These are phyloP conservation scores for Tetropium fuscum DNA, from an alignment of 2,888 invertebrate genomes.

Conservation along the genomic window DNA sequence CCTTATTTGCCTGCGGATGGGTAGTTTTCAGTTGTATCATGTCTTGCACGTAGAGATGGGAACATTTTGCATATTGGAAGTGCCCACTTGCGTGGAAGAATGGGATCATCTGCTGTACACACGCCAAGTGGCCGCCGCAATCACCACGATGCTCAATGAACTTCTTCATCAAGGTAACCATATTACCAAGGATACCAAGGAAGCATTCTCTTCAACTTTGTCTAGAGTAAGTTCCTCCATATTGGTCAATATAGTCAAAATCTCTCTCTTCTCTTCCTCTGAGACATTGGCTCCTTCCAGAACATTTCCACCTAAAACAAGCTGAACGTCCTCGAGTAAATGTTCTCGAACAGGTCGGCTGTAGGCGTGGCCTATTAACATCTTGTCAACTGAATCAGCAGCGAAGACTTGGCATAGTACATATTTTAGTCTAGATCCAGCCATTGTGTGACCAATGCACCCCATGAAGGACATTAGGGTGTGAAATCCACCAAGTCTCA, in stretches of 20 bases:
- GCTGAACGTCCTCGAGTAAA: too few relatives aligned
- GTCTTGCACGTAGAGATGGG: slow-evolving; percentile 16
- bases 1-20: too few relatives aligned
- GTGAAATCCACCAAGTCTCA: slow-evolving; percentile 17
- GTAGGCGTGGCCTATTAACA: slow-evolving; percentile 13
- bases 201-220: slow-evolving; percentile 16
- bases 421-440: slow-evolving; percentile 11
- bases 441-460: slow-evolving; percentile 11
- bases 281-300: not conserved
- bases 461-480: slow-evolving; percentile 17
- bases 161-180: slow-evolving; percentile 6
- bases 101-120: slow-evolving; percentile 16
- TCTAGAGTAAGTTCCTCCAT: slow-evolving; percentile 5
- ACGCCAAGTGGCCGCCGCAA: slow-evolving; percentile 8
- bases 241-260: slow-evolving; percentile 4
- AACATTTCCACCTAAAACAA: too few relatives aligned
- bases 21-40: too few relatives aligned
- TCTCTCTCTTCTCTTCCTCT: slow-evolving; percentile 12
- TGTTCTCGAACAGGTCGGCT: slow-evolving; percentile 12
- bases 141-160: slow-evolving; percentile 14
- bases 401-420: slow-evolving; percentile 12
- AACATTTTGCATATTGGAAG: slow-evolving; percentile 17
- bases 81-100: slow-evolving; percentile 22
- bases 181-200: slow-evolving; percentile 1
- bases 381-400: slow-evolving; percentile 14